phyloP scores from a whole-genome alignment of 2,888 invertebrate genomes.

The Hirtodrosophila cameraria region DNA sequence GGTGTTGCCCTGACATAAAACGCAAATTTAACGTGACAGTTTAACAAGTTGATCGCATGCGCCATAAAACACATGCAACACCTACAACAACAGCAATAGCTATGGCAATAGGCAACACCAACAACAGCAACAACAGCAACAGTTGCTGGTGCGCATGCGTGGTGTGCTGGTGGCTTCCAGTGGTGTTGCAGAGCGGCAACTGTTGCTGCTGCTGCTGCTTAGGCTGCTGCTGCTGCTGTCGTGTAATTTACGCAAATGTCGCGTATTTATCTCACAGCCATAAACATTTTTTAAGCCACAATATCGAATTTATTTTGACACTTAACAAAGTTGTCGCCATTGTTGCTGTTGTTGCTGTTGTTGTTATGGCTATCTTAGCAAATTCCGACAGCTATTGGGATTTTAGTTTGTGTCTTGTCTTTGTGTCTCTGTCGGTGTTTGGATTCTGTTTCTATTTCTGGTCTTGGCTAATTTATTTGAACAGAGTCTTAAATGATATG shows the following conservation, averaged over 20 bases:
- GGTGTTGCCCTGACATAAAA: slow-evolving; percentile 62
- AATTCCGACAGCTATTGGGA: slow-evolving; percentile 42
- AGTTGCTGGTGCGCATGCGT: slow-evolving; percentile 66
- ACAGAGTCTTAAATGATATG: slow-evolving; percentile 76
- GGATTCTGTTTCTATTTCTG: slow-evolving; percentile 62
- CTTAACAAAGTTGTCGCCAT: slow-evolving; percentile 78
- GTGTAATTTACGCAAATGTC: slow-evolving; percentile 80
- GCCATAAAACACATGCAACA: slow-evolving; percentile 80
- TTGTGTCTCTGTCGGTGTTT: slow-evolving; percentile 18
- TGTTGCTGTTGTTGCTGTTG: slow-evolving; percentile 52
- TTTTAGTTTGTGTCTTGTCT: slow-evolving; percentile 20
- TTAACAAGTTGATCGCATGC: slow-evolving; percentile 77
- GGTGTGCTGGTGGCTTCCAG: slow-evolving; percentile 68
- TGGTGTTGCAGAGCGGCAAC: slow-evolving; percentile 36
- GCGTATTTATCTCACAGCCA: slow-evolving; percentile 77
- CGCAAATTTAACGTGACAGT: slow-evolving; percentile 80
- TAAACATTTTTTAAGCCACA: slow-evolving; percentile 80
- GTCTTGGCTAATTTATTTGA: slow-evolving; percentile 67
- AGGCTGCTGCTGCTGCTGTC: slow-evolving; percentile 60
- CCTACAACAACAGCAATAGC: slow-evolving; percentile 61
- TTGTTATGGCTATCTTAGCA: slow-evolving; percentile 61
- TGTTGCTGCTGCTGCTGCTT: slow-evolving; percentile 25
- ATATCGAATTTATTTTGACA: slow-evolving; percentile 80
- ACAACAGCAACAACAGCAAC: slow-evolving; percentile 29
- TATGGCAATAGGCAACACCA: slow-evolving; percentile 25